phyloP scores from a whole-genome alignment of 2,888 invertebrate species.

The Melangyna quadrimaculata region DNA sequence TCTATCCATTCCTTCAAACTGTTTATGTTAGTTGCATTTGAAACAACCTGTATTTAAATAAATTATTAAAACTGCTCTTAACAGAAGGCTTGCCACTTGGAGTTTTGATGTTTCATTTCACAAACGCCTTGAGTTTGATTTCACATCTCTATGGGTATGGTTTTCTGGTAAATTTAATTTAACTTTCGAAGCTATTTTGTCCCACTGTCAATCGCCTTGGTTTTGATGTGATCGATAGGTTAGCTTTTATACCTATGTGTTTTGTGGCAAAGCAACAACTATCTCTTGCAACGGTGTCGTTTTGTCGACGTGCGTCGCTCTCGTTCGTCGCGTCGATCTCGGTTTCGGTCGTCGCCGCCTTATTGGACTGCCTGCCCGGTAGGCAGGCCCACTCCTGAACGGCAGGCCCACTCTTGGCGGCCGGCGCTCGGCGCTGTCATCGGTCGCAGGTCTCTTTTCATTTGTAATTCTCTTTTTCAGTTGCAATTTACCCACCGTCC shows the following conservation, averaged over 20 bases:
- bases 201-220: not conserved
- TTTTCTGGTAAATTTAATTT: not conserved
- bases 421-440: not conserved
- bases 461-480: not conserved
- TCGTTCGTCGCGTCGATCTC: not conserved
- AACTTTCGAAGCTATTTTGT: not conserved
- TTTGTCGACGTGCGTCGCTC: not conserved
- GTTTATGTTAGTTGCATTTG: no score
- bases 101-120: not conserved
- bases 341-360: constrained; percentile 1
- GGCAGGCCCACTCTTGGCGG: not conserved
- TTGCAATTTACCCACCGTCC: not conserved
- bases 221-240: constrained; percentile 9
- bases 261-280: constrained; percentile 3
- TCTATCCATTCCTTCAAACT: no score
- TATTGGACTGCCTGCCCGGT: not conserved
- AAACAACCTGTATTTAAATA: no score
- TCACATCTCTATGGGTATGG: no score
- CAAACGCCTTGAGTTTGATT: not conserved
- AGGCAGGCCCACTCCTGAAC: no score
- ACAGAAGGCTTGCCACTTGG: no score
- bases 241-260: not conserved
- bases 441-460: not conserved
- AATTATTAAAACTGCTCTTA: no score
- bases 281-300: not conserved